phyloP scores from a whole-genome alignment of 1,140 invertebrate species.

The Trypoxylus dichotomus region DNA sequence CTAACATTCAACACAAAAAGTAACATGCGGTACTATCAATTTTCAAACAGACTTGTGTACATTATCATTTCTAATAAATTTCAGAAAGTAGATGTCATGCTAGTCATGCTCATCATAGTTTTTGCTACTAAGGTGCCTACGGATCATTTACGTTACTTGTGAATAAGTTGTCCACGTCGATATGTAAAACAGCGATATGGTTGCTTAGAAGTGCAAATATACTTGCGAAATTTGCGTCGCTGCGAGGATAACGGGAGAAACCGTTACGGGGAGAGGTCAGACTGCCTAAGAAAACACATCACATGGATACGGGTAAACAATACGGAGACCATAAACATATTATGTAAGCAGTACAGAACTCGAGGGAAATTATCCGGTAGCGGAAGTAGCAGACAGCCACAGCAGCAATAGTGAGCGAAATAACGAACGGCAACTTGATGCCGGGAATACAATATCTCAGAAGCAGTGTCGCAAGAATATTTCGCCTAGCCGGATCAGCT shows the following conservation, averaged over 20 bases:
- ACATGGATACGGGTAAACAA: slow-evolving; percentile 9
- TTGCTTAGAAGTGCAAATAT: no score
- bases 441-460: slow-evolving; percentile 7
- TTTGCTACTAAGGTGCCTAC: no score
- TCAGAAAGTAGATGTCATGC: no score
- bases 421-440: neutral
- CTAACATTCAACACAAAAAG: no score
- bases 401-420: neutral
- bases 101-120: no score
- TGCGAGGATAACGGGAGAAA: neutral
- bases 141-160: no score
- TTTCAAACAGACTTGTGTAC: no score
- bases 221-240: no score
- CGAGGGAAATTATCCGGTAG: slow-evolving; percentile 2
- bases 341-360: slow-evolving; percentile 11
- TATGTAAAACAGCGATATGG: no score
- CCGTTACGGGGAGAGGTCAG: neutral
- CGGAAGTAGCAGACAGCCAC: neutral
- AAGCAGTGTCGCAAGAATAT: neutral
- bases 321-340: slow-evolving; percentile 15
- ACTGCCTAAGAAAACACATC: slow-evolving; percentile 9
- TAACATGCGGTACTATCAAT: no score
- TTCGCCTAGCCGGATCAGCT: neutral
- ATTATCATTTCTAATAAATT: no score
- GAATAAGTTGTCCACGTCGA: no score